Conservation (phyloP, 1,140 invertebrate genomes). For the Acromyrmex charruanus region DNA sequence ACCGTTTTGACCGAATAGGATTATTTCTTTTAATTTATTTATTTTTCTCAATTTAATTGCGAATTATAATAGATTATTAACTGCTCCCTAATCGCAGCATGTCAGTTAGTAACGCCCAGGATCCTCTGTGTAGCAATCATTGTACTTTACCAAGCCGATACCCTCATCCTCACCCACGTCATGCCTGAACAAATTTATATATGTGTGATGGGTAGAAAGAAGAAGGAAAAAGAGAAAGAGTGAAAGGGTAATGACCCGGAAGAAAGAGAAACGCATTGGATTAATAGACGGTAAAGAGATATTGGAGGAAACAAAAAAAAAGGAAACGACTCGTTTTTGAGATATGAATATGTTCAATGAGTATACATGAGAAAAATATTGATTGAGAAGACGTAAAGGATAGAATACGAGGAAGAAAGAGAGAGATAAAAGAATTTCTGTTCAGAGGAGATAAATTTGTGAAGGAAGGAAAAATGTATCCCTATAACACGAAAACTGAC, state of each 20-base stretch:
- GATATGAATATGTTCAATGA: neutral
- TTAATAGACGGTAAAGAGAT: constrained; percentile 34
- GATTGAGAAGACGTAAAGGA: neutral
- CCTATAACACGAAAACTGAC: neutral
- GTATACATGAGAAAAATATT: neutral
- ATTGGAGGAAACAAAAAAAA: constrained; percentile 28
- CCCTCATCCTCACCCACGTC: constrained; percentile 67
- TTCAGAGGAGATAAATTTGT: neutral
- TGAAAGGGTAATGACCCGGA: constrained; percentile 40
- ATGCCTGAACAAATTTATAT: constrained; percentile 70
- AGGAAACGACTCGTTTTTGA: neutral
- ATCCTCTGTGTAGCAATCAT: constrained; percentile 64
- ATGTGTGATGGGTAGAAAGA: constrained; percentile 31
- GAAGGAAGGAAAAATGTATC: neutral
- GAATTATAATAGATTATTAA: neutral
- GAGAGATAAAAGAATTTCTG: neutral
- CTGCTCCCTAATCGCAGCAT: constrained; percentile 27
- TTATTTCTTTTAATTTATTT: too few species aligned
- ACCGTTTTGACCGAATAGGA: too few species aligned
- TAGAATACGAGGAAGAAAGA: neutral
- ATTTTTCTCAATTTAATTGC: too few species aligned
- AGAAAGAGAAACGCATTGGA: constrained; percentile 35
- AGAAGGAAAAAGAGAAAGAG: constrained; percentile 2
- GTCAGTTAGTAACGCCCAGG: constrained; percentile 71
- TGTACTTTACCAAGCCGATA: constrained; percentile 65